Percentiles rank a stretch among this genome's conserved stretches.
phyloP scores from a whole-genome alignment of 1,140 invertebrate genomes.

The Maconellicoccus hirsutus region DNA sequence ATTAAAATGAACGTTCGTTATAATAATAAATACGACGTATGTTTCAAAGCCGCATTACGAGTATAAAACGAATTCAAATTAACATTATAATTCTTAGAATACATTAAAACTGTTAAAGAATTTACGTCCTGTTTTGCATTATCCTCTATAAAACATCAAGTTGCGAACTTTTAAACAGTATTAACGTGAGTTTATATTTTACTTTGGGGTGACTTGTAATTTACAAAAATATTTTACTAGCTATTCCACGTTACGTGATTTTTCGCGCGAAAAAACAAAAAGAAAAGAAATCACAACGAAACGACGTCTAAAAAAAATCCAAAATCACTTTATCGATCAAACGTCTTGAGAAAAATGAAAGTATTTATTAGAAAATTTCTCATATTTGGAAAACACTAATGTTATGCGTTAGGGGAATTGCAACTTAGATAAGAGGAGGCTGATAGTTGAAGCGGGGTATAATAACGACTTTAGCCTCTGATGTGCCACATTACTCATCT shows the following conservation, averaged over 20 bases:
- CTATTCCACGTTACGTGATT: too few species aligned
- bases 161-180: background rate
- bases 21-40: background rate
- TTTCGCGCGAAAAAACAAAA: too few species aligned
- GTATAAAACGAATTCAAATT: background rate
- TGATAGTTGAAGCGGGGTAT: background rate
- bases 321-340: constrained; percentile 9
- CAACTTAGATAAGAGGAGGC: background rate
- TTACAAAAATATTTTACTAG: background rate
- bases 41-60: background rate
- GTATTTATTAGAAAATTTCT: constrained; percentile 22
- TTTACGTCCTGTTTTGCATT: background rate
- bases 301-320: background rate
- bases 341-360: background rate
- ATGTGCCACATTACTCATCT: constrained; percentile 22
- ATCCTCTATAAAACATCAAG: background rate
- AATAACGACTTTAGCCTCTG: constrained; percentile 20
- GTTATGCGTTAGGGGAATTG: constrained; percentile 15
- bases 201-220: background rate
- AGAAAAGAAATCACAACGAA: too few species aligned
- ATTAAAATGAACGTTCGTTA: background rate
- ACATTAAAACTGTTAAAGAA: background rate
- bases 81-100: background rate
- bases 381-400: constrained; percentile 22
- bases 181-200: background rate